Evolutionary conservation across 2,888 invertebrate species (phyloP), one percentile per base, ranked within the genome.

Genomic region (Epinotia demarniana): DNA sequence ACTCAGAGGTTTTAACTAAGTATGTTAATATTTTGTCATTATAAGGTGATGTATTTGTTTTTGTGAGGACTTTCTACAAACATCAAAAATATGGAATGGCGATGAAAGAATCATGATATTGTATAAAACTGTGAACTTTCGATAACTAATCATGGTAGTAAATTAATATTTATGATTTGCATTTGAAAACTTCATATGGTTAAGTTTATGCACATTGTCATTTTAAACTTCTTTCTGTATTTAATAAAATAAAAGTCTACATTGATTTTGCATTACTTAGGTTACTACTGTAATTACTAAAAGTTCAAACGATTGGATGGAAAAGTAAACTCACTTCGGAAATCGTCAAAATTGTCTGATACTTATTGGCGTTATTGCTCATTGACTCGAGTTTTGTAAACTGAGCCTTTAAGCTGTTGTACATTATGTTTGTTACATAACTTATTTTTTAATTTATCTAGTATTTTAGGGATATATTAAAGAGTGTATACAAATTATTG

Each of bases 381-480:
- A 86, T 84, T 85, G 81, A 83, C 82, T 83, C 85, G 19, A 83
- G 79, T 81, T 84, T 71, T 87, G 84, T 82, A 79, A 80, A 80
- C 76, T 69, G 82, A 83, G 82, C 84, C 23, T 13, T 64, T 70
- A 64, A 64, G 70, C 75, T 16, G 60, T 83, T 90, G 87, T 89
- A 90, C 84, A 87, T 81, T 86, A 85, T 84, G 77, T 82, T 82
- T 81, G 80, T 84, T 85, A 84, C 81, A 83, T 81, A 78, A 83
- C 80, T 83, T 80, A 79, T 82, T 82, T 81, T 81, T 80, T 82
- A 81, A 82, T 79, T 83, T 83, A 83, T 81, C 80, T 80, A 78
- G 80, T 89, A 89, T 86, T 89, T 89, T 88, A 90, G 86, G 86
- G 84, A 87, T 87, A 88, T 86, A 87, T 79, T 84, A 83, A 84